Conservation (phyloP, 1,140 invertebrate genomes). For the Dendroctonus ponderosae region DNA sequence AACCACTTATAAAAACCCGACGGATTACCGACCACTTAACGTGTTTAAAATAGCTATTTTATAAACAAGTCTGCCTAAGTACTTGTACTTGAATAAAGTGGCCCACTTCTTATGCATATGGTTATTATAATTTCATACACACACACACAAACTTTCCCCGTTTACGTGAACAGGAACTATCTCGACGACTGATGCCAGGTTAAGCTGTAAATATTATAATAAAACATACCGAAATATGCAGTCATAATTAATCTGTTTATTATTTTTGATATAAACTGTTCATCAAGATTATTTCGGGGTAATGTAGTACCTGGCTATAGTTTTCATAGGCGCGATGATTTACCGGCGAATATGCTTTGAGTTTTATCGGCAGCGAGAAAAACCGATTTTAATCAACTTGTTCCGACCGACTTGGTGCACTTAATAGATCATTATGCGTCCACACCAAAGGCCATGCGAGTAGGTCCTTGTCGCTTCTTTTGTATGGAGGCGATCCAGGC, state of each 20-base stretch:
- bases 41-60: slow-evolving; percentile 49
- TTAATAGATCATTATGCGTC: slow-evolving; percentile 17
- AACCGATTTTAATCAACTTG: slow-evolving; percentile 6
- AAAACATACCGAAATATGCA: slow-evolving; percentile 35
- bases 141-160: slow-evolving; percentile 31
- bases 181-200: slow-evolving; percentile 34
- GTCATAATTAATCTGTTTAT: slow-evolving; percentile 37
- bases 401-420: slow-evolving; percentile 7
- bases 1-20: slow-evolving; percentile 16
- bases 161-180: slow-evolving; percentile 34
- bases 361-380: slow-evolving; percentile 14
- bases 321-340: slow-evolving; percentile 23
- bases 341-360: slow-evolving; percentile 6
- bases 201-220: slow-evolving; percentile 37
- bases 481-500: slow-evolving; percentile 29
- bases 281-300: slow-evolving; percentile 25
- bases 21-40: slow-evolving; percentile 35
- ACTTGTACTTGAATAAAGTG: slow-evolving; percentile 47
- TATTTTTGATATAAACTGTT: slow-evolving; percentile 36
- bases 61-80: slow-evolving; percentile 48
- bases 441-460: slow-evolving; percentile 26
- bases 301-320: slow-evolving; percentile 19
- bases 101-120: slow-evolving; percentile 46
- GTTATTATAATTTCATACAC: slow-evolving; percentile 46
- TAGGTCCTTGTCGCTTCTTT: slow-evolving; percentile 23